Base-by-base conservation (phyloP, 92 coral and sea anemone genomes). In the Zoanthus sansibaricus region DNA sequence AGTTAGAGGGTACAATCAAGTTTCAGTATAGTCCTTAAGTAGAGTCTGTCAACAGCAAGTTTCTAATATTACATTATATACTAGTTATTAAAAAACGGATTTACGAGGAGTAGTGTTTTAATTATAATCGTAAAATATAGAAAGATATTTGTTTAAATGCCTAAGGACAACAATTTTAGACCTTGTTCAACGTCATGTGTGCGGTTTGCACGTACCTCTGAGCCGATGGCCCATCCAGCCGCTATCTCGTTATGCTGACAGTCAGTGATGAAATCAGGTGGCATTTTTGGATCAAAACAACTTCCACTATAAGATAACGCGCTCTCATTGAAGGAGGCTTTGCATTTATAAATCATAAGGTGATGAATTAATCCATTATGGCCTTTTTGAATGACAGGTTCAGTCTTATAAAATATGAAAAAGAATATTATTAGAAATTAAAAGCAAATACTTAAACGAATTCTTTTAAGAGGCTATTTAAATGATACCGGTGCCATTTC, bases 181-280 rank as follows among this genome's bases (percentile, higher is more conserved):
- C 13, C 12, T 13, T 56, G 64, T 56, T 56, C 17, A 3, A 12
- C 5, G 6, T 18, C 18, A 11, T 5, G 9, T 8, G 3, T 5
- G 9, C 2, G 32, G 9, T 1, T 14, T 14, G n/a, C 16, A 12
- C 86, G 69, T 85, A 93, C 95, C 49, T 83, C 85, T 7, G 93
- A 92, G 15, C 95, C 95, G 4, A 90, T 93, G 14, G 90, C 93
- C 95, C 95, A 93, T 0, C 82, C 91, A 8, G 92, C 93, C 44
- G 89, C 76, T 14, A 86, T 9, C 33, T 86, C 70, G 16, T 18
- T 18, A 25, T 69, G 82, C 3, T 61, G 49, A 59, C 95, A 93
- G 0, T 74, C 52, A 47, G 55, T 49, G 7, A 0, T 31, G 30
- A 75, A 11, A 7, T 77, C 82, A 3, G 70, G 76, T 12, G 95